phyloP scores from a whole-genome alignment of 1,140 invertebrate genomes.

The Rhagoletis pomonella region DNA sequence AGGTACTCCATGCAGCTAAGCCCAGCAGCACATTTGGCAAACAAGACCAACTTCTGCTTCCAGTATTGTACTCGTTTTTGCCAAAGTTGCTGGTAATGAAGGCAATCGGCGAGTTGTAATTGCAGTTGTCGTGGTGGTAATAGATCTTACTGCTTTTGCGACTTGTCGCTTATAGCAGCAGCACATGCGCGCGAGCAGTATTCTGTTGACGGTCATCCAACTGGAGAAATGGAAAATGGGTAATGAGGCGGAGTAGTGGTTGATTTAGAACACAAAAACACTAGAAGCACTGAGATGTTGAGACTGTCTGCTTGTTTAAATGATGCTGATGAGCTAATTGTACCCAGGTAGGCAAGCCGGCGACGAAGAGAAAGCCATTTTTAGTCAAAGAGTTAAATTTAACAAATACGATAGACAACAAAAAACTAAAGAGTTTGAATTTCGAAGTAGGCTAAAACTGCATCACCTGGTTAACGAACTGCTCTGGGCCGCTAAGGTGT shows the following conservation, averaged over 20 bases:
- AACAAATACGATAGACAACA: background rate
- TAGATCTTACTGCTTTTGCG: background rate
- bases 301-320: background rate
- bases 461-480: no score
- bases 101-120: constrained; percentile 34
- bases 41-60: background rate
- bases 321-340: background rate
- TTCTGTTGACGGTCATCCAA: background rate
- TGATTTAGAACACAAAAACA: constrained; percentile 10
- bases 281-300: background rate
- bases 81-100: background rate
- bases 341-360: background rate
- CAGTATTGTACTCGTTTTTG: background rate
- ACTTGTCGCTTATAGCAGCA: background rate
- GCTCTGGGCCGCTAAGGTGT: background rate
- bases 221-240: background rate
- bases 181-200: background rate
- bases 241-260: background rate
- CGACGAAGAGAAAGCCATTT: background rate
- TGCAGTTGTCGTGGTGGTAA: background rate
- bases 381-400: background rate
- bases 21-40: background rate
- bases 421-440: no score
- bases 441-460: no score
- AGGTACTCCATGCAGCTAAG: background rate